Conservation (phyloP, 2,113 vertebrate species). For the Dryoscopus gambensis region DNA sequence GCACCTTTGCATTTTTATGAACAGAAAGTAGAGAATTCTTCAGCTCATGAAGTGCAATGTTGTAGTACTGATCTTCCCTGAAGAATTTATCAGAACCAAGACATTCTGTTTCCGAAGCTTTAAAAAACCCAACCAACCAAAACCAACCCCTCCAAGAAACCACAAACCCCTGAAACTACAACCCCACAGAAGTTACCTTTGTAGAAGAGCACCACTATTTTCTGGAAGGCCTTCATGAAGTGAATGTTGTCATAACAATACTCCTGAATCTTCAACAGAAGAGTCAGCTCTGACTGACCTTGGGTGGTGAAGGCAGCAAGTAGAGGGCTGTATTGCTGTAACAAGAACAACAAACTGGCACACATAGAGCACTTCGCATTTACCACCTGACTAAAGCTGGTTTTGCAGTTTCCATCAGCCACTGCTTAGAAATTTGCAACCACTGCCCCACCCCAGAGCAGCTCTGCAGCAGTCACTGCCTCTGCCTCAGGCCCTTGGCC, state of each 20-base stretch:
- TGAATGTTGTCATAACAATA: slow-evolving; percentile 99
- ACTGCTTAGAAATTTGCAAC: background rate
- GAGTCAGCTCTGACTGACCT: slow-evolving; percentile 96
- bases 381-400: background rate
- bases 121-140: background rate
- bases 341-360: background rate
- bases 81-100: background rate
- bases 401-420: background rate
- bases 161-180: background rate
- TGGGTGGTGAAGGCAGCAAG: slow-evolving; percentile 98
- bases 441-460: background rate
- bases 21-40: background rate
- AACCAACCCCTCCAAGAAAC: background rate
- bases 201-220: slow-evolving; percentile 99
- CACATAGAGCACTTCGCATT: background rate
- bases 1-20: background rate
- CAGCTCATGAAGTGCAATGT: background rate
- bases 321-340: slow-evolving; percentile 98
- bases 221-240: slow-evolving; percentile 99
- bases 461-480: background rate
- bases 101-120: background rate
- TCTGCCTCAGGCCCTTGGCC: background rate
- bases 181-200: slow-evolving; percentile 80
- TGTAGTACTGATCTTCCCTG: background rate
- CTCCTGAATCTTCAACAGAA: slow-evolving; percentile 98